A percentile compares a stretch with the other conserved stretches of the same genome.
Conservation (phyloP, 2,888 invertebrate species). For the Tetheella fluctuosa region DNA sequence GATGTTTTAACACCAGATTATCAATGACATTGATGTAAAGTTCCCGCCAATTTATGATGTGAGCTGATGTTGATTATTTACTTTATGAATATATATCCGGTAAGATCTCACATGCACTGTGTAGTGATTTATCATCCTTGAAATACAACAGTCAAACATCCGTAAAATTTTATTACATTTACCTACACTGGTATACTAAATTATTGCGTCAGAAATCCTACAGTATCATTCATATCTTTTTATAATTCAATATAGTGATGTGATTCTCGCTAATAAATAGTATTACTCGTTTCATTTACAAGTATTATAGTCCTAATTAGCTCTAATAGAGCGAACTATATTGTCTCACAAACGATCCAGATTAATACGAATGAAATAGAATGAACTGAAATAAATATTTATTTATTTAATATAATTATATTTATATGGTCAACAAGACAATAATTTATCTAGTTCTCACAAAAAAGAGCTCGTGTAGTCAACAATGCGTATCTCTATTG, state of each 20-base stretch:
- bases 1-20: slow-evolving; percentile 16
- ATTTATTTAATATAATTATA: too few relatives aligned
- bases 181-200: background rate
- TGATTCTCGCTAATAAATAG: too few relatives aligned
- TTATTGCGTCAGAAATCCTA: background rate
- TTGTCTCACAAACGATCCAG: too few relatives aligned
- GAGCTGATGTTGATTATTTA: slow-evolving; percentile 26
- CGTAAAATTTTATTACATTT: slow-evolving; percentile 7
- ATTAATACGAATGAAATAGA: too few relatives aligned
- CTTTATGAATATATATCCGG: slow-evolving; percentile 4
- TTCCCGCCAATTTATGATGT: slow-evolving; percentile 18
- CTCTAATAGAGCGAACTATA: too few relatives aligned
- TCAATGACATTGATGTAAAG: slow-evolving; percentile 22
- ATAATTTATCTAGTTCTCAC: too few relatives aligned
- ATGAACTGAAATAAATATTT: too few relatives aligned
- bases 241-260: too few relatives aligned
- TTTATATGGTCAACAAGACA: too few relatives aligned
- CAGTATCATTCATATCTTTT: background rate
- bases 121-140: slow-evolving; percentile 4
- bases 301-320: too few relatives aligned
- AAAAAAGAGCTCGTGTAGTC: background rate
- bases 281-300: too few relatives aligned
- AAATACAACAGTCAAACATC: slow-evolving; percentile 6
- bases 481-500: background rate
- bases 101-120: slow-evolving; percentile 7